Evolutionary conservation across 2,113 vertebrate species (phyloP).

Genomic region (Poecilia latipinna): DNA sequence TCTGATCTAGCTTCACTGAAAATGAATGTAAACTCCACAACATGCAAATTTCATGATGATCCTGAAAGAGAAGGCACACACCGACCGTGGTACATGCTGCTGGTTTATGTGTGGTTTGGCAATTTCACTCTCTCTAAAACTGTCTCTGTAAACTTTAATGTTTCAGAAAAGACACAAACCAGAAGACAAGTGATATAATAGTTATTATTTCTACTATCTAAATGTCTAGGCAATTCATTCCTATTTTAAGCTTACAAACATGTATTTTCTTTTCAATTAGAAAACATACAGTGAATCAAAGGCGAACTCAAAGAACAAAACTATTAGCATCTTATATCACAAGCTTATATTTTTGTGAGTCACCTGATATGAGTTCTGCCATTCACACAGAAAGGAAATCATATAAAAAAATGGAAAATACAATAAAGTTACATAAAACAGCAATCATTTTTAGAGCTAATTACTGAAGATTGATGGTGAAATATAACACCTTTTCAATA

Average conservation of each 20-base stretch:
- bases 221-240: no score
- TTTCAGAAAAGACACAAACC: background rate
- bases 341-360: background rate
- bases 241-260: background rate
- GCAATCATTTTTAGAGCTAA: background rate
- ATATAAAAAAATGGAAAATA: background rate
- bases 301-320: background rate
- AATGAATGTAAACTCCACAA: background rate
- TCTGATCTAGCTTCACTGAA: background rate
- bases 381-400: background rate
- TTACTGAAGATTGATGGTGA: background rate
- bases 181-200: background rate
- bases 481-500: background rate
- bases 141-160: background rate
- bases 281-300: background rate
- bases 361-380: conserved; percentile 22
- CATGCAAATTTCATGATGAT: background rate
- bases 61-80: background rate
- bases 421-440: background rate
- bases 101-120: background rate
- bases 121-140: background rate
- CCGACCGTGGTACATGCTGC: background rate
- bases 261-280: background rate
- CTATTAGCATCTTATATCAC: background rate
- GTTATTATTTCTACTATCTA: no score